phyloP scores from a whole-genome alignment of 2,797 vertebrate genomes.

The Muscicapa striata region DNA sequence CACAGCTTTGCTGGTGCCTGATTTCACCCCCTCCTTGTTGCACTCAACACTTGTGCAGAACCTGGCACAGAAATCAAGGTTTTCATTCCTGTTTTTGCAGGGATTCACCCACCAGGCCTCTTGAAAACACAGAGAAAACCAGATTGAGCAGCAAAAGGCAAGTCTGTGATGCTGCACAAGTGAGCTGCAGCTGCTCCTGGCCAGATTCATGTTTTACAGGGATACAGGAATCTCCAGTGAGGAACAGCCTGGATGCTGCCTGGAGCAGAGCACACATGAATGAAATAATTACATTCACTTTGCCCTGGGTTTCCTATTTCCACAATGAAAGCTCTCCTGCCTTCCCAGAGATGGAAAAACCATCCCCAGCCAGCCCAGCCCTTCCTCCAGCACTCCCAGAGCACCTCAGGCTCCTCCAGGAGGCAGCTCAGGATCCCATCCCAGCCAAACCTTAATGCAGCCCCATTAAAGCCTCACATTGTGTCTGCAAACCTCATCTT shows the following conservation, averaged over 20 bases:
- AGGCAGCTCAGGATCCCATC: neutral
- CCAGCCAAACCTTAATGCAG: neutral
- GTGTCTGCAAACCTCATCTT: conserved; percentile 1
- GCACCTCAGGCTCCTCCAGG: neutral
- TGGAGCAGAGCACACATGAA: neutral
- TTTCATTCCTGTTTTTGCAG: neutral
- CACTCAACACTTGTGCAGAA: neutral
- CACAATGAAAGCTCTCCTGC: neutral
- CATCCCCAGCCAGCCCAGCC: neutral
- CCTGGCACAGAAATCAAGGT: neutral
- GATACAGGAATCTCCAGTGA: neutral
- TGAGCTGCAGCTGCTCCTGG: neutral
- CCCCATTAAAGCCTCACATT: neutral
- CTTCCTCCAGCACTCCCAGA: neutral
- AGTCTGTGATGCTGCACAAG: neutral
- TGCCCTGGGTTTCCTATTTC: neutral
- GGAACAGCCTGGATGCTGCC: neutral
- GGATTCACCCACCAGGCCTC: neutral
- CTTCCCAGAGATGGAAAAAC: neutral
- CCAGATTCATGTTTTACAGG: neutral
- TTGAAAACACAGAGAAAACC: neutral
- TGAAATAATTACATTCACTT: neutral
- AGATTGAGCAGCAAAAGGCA: neutral
- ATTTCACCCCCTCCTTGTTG: neutral
- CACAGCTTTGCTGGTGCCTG: neutral